Evolutionary conservation across 2,113 vertebrate species (phyloP).

Genomic region (Stegastes partitus): DNA sequence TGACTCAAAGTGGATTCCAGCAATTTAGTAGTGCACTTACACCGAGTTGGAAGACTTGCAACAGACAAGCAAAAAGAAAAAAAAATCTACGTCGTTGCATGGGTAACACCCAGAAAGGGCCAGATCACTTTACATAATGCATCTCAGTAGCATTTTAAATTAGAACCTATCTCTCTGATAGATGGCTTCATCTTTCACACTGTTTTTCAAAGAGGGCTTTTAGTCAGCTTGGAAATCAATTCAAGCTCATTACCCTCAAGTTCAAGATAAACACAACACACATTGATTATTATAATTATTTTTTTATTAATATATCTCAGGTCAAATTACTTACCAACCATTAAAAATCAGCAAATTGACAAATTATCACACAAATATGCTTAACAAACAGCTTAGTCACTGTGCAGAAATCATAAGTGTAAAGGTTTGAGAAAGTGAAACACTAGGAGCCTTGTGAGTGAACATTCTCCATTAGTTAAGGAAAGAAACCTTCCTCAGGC

Average conservation of each 20-base stretch:
- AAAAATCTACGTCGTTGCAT: no score
- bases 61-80: no score
- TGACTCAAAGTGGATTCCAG: no score
- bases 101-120: no score
- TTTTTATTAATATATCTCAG: conserved; percentile 44
- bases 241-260: neutral
- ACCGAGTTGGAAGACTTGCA: no score
- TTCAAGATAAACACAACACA: neutral
- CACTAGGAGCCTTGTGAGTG: neutral
- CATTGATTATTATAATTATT: neutral
- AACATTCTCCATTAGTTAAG: conserved; percentile 19
- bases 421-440: neutral
- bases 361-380: conserved; percentile 16
- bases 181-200: no score
- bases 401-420: neutral
- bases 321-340: conserved; percentile 40
- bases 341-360: conserved; percentile 13
- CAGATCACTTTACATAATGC: no score
- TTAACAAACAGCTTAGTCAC: conserved; percentile 16
- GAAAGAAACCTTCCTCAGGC: conserved; percentile 47
- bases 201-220: no score
- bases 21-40: no score
- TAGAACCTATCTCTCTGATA: no score
- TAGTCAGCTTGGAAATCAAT: no score
- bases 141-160: no score